phyloP scores from a whole-genome alignment of 2,797 vertebrate genomes.

The Uromys caudimaculatus region DNA sequence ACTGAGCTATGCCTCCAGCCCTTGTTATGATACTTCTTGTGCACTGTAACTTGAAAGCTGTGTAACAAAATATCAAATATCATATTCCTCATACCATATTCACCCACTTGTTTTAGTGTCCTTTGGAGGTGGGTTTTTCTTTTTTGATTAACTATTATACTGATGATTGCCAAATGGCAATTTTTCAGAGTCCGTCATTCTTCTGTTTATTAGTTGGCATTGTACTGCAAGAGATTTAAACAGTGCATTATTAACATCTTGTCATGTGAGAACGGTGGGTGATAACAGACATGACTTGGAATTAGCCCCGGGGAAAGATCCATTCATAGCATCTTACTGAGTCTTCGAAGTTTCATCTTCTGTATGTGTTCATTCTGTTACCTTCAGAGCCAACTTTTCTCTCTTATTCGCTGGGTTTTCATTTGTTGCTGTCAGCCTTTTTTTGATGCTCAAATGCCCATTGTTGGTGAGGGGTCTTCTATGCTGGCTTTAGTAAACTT shows the following conservation, averaged over 20 bases:
- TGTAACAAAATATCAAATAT: not conserved
- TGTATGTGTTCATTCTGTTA: not conserved
- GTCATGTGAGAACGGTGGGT: slow-evolving; percentile 1
- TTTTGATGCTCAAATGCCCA: slow-evolving; percentile 10
- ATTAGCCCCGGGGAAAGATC: slow-evolving; percentile 14
- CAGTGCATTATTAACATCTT: not conserved
- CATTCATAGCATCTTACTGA: not conserved
- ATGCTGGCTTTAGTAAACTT: slow-evolving; percentile 11
- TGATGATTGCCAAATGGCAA: slow-evolving; percentile 21
- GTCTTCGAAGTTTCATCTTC: not conserved
- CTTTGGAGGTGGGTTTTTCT: not conserved
- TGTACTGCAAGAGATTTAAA: slow-evolving; percentile 40
- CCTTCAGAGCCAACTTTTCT: not conserved
- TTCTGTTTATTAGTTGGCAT: slow-evolving; percentile 50
- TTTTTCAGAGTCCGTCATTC: slow-evolving; percentile 22
- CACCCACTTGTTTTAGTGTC: slow-evolving; percentile 19
- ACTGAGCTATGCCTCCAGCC: not conserved
- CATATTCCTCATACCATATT: not conserved
- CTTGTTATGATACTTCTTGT: slow-evolving; percentile 17
- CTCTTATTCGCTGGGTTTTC: slow-evolving; percentile 8
- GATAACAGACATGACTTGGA: slow-evolving; percentile 33
- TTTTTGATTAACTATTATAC: slow-evolving; percentile 17
- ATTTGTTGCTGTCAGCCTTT: slow-evolving; percentile 20
- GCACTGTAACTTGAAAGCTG: not conserved
- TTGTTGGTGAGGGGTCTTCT: slow-evolving; percentile 1